Base-by-base conservation (phyloP, 2,797 vertebrate species). In the Uromys caudimaculatus region DNA sequence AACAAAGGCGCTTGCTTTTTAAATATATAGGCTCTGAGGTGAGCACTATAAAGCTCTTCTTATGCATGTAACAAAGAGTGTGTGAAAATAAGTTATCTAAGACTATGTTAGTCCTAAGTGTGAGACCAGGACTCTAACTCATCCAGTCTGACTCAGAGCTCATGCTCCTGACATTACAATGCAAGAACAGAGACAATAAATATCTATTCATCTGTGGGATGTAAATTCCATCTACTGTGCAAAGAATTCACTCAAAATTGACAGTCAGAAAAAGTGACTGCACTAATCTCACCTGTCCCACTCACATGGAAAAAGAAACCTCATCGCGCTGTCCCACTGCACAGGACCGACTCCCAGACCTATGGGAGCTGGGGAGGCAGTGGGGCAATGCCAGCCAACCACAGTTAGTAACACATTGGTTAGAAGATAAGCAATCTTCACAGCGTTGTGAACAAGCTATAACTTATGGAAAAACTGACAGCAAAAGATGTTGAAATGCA, bases 401-500 rank as follows among this genome's bases (percentile, higher is more conserved):
- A 52, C 23, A 78, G 60, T 95, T 84, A 85, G 67, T 60, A 92
- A 75, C 6, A 58, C 23, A 81, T 52, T 11, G 60, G 50, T 76
- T 93, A 50, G 67, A 38, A 23, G 38, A 92, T 81, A 93, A 92
- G 47, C 23, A 82, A 56, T 75, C 54, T 78, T 89, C 60, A 89
- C 81, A 93, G 64, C 86, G 52, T 27, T 93, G 93, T 52, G 14
- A 58, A 79, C 41, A 91, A 95, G 86, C 13, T 23, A 69, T 75
- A 96, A 90, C 38, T 90, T 87, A 90, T 13, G 41, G 62, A 58
- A 6, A 94, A 91, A 90, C 3, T 58, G 47, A 90, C 69, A 84
- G 89, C 67, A 21, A 93, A 93, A 90, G 8, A 90, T 73, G 54
- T 90, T 81, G 67, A 95, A 94, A 76, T 27, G 38, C 83, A 96